A percentile compares a stretch with the other conserved stretches of the same genome.
Evolutionary conservation across 2,797 vertebrate genomes (phyloP).

Genomic region (Sphaeramia orbicularis): DNA sequence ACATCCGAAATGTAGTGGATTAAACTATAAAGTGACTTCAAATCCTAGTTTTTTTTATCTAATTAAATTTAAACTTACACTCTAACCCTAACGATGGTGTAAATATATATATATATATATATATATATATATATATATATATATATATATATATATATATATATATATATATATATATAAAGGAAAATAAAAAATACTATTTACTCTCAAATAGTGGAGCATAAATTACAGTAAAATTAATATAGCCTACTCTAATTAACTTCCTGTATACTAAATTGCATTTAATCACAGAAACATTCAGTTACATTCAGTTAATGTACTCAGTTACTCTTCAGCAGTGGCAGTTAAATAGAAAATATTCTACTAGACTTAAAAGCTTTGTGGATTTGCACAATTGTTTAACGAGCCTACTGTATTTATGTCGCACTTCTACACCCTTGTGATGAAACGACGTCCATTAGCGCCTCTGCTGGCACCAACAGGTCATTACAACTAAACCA

Average conservation of each 20-base stretch:
- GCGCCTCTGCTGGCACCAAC: conserved; percentile 30
- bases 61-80: too few species aligned
- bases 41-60: too few species aligned
- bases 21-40: too few species aligned
- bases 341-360: background rate
- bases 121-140: too few species aligned
- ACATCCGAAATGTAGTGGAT: too few species aligned
- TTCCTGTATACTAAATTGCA: background rate
- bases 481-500: conserved; percentile 27
- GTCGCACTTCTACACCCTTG: conserved; percentile 30
- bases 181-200: background rate
- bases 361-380: too few species aligned
- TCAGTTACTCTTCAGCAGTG: background rate
- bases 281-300: background rate
- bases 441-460: conserved; percentile 2
- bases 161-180: too few species aligned
- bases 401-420: conserved; percentile 26
- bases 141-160: too few species aligned
- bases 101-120: too few species aligned
- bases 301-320: background rate
- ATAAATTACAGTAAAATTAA: background rate
- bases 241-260: background rate
- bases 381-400: too few species aligned
- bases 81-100: too few species aligned
- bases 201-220: too few species aligned